These are phyloP conservation scores for Indicator indicator DNA, from an alignment of 2,113 vertebrate species.

Conservation along the genomic window DNA sequence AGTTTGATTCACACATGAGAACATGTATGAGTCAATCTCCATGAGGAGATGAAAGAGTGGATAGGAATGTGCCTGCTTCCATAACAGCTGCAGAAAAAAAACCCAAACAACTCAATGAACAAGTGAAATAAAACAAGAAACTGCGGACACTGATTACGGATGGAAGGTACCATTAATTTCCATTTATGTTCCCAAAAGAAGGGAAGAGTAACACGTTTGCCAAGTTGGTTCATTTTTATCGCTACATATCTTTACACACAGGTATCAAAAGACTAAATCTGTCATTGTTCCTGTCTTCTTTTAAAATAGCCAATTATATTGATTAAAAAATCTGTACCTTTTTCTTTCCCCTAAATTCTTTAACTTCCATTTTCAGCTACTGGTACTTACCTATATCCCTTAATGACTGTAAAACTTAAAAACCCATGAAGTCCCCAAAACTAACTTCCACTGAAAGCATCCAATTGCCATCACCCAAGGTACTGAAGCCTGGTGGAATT, in stretches of 20 bases:
- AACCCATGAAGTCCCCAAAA: neutral
- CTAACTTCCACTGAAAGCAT: neutral
- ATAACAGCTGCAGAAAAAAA: conserved; percentile 85
- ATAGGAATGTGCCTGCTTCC: conserved; percentile 93
- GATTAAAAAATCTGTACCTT: neutral
- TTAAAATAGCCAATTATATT: neutral
- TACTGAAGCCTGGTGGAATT: neutral
- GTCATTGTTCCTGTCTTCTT: neutral
- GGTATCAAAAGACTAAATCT: neutral
- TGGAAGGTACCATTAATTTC: neutral
- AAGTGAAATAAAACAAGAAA: neutral
- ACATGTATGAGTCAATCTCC: conserved; percentile 97
- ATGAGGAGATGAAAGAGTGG: conserved; percentile 91
- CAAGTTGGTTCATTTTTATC: neutral
- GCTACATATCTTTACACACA: neutral
- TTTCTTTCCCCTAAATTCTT: neutral
- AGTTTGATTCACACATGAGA: conserved; percentile 95
- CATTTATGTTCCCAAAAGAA: neutral
- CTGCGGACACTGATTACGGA: neutral
- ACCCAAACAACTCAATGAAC: neutral
- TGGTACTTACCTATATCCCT: neutral
- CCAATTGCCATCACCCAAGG: neutral
- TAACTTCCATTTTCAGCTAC: neutral
- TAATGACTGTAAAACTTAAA: neutral
- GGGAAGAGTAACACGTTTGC: neutral